Evolutionary conservation across 37 sponge, comb jelly and placozoan genomes (phyloP), one percentile per base, ranked within the genome.

Genomic region (Geodia barretti): DNA sequence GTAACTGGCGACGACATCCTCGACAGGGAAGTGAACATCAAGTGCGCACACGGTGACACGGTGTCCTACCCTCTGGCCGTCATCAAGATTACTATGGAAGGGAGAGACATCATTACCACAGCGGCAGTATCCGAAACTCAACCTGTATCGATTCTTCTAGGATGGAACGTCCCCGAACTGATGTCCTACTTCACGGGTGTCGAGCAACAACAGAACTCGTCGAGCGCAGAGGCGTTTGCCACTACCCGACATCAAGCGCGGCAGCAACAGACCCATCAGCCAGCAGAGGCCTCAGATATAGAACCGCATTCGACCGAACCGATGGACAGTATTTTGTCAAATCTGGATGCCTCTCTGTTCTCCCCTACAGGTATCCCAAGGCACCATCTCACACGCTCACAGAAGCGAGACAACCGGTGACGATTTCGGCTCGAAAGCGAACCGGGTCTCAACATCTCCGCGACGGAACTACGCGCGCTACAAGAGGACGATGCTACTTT

Each of bases 71-170:
- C 83, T 28, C 39, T 74, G 7, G 72, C 72, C 26, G 42, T 73
- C 41, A 64, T 82, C 17, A 38, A 68, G 41, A 60, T 82, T 38
- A 20, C 33, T 25, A 59, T 82, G 21, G 74, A 43, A 1, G 72
- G 61, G n/a, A n/a, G 20, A 17, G 4, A 31, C 42, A 71, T 60
- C 29, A 9, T 28, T 2, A 60, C 47, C 72, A 29, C 43, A 21
- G 81, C 72, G 31, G 81, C 72, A 41, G 71, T 80, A n/a, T 28
- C 81, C 7, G 64, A 73, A 39, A 39, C 32, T 5, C 74, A 63
- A 25, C 74, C 83, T 33, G 83, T 82, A 29, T 43, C 83, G 2
- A 64, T 82, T n/a, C 24, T 82, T 39, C 37, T 82, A 40, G 83
- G 83, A 14, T 40, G 83, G 30, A 74, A 82, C 33, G 40, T 82